These are phyloP conservation scores for Pentalonia nigronervosa DNA, from an alignment of 1,140 invertebrate genomes.

Conservation along the genomic window DNA sequence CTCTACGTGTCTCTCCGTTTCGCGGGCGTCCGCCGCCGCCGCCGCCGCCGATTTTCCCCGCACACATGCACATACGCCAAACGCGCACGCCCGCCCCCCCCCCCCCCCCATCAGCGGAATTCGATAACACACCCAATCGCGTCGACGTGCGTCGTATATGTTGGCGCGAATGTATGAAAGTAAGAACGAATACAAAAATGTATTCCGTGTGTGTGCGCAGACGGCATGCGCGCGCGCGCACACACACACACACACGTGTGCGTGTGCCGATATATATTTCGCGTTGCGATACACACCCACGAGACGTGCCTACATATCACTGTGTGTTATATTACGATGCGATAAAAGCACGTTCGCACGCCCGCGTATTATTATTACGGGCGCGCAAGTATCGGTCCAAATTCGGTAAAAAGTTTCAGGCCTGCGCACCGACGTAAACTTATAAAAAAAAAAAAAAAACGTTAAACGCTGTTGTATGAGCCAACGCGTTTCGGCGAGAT, in stretches of 20 bases:
- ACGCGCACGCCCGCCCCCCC: constrained; percentile 24
- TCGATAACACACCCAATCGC: constrained; percentile 37
- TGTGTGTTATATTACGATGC: background rate
- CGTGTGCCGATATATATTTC: background rate
- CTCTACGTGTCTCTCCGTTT: background rate
- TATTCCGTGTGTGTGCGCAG: background rate
- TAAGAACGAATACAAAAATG: constrained; percentile 33
- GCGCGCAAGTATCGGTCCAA: background rate
- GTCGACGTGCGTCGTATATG: background rate
- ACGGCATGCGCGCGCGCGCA: background rate
- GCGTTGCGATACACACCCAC: background rate
- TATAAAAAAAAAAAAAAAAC: no score
- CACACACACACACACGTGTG: background rate
- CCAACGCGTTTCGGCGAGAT: no score
- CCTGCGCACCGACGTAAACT: no score
- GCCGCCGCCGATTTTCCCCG: background rate
- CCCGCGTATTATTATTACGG: no score
- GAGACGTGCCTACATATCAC: no score
- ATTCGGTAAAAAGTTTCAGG: background rate
- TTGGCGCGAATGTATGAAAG: background rate
- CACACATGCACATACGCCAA: constrained; percentile 15
- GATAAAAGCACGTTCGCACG: no score
- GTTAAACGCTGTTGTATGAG: no score
- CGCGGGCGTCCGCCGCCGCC: background rate
- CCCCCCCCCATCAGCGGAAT: constrained; percentile 27